Conservation (phyloP, 2,888 invertebrate species). For the Homarus gammarus region DNA sequence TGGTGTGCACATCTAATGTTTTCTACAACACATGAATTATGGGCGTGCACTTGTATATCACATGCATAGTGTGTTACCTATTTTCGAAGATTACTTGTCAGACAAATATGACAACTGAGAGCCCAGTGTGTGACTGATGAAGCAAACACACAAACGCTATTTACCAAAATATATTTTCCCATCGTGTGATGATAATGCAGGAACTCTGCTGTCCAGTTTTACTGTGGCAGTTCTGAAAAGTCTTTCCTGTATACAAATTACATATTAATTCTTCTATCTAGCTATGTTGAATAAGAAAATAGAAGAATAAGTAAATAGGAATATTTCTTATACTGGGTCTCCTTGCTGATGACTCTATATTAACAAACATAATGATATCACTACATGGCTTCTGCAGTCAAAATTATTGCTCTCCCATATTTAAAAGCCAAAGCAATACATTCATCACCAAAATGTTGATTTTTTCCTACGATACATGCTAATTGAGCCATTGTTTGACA, state of each 20-base stretch:
- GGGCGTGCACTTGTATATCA: background rate
- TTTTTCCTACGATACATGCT: background rate
- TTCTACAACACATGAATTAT: background rate
- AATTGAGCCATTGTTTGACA: background rate
- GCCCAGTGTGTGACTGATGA: background rate
- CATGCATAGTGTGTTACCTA: background rate
- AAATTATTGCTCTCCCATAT: background rate
- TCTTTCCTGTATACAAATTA: slow-evolving; percentile 8
- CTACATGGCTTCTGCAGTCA: background rate
- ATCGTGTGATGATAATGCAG: background rate
- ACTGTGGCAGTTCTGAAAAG: background rate
- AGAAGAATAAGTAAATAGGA: slow-evolving; percentile 2
- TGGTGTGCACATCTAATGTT: background rate
- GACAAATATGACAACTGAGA: background rate
- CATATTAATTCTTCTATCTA: background rate
- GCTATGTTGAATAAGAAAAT: slow-evolving; percentile 35
- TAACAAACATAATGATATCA: background rate
- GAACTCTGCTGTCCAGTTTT: background rate
- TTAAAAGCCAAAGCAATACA: background rate
- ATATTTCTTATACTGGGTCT: background rate
- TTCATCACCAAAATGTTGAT: background rate
- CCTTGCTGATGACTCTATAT: background rate
- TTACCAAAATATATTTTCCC: background rate
- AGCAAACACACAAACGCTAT: background rate
- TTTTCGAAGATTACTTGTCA: no score